These are phyloP conservation scores for Salmo trutta DNA, from an alignment of 2,797 vertebrate species.

Conservation along the genomic window DNA sequence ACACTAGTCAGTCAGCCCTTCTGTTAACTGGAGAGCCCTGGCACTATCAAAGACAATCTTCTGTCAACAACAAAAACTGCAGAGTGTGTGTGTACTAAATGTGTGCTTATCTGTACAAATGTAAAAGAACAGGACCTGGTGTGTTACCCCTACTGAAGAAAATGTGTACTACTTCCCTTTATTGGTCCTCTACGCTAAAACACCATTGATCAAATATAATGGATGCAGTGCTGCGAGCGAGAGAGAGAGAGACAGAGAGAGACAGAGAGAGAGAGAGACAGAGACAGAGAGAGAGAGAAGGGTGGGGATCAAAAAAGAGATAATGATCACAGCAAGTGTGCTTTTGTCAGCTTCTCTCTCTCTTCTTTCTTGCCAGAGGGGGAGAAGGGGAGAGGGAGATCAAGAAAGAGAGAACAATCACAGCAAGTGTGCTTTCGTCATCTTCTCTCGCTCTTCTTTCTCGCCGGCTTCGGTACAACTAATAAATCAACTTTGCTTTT, in stretches of 20 bases:
- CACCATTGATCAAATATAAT: slow-evolving; percentile 60
- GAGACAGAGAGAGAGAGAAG: not conserved
- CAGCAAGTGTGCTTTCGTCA: slow-evolving; percentile 42
- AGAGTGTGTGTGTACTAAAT: not conserved
- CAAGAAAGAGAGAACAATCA: not conserved
- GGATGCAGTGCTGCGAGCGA: slow-evolving; percentile 31
- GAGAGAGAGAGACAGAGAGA: not conserved
- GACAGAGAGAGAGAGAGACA: not conserved
- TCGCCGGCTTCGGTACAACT: slow-evolving; percentile 30
- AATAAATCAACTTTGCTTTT: slow-evolving; percentile 76
- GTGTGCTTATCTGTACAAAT: not conserved
- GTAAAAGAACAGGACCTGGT: not conserved
- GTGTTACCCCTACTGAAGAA: slow-evolving; percentile 3
- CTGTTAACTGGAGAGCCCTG: not conserved
- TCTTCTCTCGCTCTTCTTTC: slow-evolving; percentile 40
- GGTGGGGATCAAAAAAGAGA: not conserved
- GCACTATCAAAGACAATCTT: not conserved
- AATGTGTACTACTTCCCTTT: slow-evolving; percentile 46
- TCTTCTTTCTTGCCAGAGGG: slow-evolving; percentile 1
- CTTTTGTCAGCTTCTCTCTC: slow-evolving; percentile 48
- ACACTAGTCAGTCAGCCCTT: slow-evolving; percentile 10
- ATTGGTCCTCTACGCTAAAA: slow-evolving; percentile 52
- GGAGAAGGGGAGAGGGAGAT: not conserved
- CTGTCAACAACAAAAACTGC: not conserved
- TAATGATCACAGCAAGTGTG: slow-evolving; percentile 21